These are phyloP conservation scores for Hypselothyrea guttata DNA, from an alignment of 2,888 invertebrate species.

Conservation along the genomic window DNA sequence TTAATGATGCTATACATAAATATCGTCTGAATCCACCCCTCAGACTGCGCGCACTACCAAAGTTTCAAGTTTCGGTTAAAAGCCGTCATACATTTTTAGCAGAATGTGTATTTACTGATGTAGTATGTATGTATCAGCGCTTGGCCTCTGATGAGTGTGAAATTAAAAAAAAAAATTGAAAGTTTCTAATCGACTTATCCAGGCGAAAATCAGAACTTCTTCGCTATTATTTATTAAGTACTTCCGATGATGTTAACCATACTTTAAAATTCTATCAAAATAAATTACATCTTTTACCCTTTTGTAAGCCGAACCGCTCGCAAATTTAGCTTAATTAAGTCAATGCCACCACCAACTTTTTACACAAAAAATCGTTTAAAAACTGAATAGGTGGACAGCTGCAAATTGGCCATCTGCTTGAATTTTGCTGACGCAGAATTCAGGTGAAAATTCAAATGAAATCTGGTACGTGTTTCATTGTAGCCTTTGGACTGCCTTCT, in stretches of 20 bases:
- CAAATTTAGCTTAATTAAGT: conserved; percentile 42
- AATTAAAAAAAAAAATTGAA: conserved; percentile 25
- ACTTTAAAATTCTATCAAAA: conserved; percentile 51
- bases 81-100: conserved; percentile 17
- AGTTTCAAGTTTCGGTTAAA: conserved; percentile 1
- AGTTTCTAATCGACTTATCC: conserved; percentile 8
- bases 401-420: conserved; percentile 38
- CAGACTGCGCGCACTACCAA: neutral
- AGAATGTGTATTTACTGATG: too few relatives aligned
- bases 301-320: conserved; percentile 32
- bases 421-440: conserved; percentile 57
- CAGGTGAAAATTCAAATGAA: conserved; percentile 55
- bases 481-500: conserved; percentile 1
- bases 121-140: conserved; percentile 21
- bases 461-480: conserved; percentile 58
- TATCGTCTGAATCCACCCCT: neutral
- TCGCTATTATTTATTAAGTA: neutral
- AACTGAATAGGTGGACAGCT: neutral
- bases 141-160: conserved; percentile 2
- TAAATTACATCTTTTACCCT: conserved; percentile 21
- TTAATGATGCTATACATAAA: conserved; percentile 35
- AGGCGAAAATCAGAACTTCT: neutral
- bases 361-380: neutral
- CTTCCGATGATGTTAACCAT: too few relatives aligned
- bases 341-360: conserved; percentile 10